Conservation (phyloP, 2,888 invertebrate species). For the Mechanitis mazaeus region DNA sequence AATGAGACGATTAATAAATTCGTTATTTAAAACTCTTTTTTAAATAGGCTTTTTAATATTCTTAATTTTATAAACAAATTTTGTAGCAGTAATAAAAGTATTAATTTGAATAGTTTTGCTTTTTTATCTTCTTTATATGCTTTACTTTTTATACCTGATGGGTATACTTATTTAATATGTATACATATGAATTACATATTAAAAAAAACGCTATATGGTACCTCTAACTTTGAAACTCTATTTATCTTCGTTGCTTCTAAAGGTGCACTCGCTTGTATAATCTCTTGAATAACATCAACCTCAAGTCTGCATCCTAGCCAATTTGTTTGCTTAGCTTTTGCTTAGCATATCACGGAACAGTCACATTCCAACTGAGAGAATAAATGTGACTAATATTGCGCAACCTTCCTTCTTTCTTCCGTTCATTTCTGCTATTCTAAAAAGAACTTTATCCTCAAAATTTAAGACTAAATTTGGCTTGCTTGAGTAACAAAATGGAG, state of each 20-base stretch:
- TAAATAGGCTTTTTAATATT: no score
- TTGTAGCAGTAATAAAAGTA: no score
- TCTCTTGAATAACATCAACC: slow-evolving; percentile 29
- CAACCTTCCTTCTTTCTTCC: slow-evolving; percentile 48
- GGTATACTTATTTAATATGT: background rate
- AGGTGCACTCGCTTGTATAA: slow-evolving; percentile 28
- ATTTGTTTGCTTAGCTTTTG: slow-evolving; percentile 70
- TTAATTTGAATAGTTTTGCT: no score
- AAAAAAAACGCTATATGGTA: background rate
- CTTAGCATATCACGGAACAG: slow-evolving; percentile 68
- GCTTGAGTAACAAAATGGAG: slow-evolving; percentile 23
- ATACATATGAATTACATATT: background rate
- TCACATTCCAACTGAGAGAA: slow-evolving; percentile 59
- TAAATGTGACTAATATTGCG: slow-evolving; percentile 49
- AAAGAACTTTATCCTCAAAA: slow-evolving; percentile 2
- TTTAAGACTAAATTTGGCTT: slow-evolving; percentile 12
- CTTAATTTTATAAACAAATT: no score
- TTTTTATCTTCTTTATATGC: no score
- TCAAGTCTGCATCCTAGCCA: slow-evolving; percentile 37
- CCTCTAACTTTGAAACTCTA: background rate
- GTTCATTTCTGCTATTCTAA: slow-evolving; percentile 9
- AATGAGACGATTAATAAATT: no score
- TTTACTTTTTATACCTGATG: no score
- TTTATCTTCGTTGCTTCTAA: slow-evolving; percentile 11
- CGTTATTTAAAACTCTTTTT: no score